Base-by-base conservation (phyloP, 2,797 vertebrate genomes). In the Notolepis coatsorum region DNA sequence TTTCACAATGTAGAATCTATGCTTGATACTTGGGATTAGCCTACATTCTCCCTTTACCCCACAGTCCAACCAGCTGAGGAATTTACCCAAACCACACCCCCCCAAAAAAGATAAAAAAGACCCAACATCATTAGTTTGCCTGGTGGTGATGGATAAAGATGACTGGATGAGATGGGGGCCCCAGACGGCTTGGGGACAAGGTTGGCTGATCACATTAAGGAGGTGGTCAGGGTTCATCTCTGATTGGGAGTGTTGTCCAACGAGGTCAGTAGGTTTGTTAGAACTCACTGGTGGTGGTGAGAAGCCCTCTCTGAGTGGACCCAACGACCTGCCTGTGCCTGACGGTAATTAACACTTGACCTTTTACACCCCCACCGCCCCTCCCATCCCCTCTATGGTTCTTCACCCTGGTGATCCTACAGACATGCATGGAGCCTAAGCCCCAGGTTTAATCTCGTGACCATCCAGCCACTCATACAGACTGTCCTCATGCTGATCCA, bases 341-440 rank as follows among this genome's bases (percentile, higher is more conserved):
- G 56, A 75, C 63, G 68, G 46, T 68, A 68, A 80, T 80, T 89
- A 89, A 89, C 78, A 75, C 67, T 20, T 77, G 75, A 90, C 83
- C 83, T 85, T 65, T n/a, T 67, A 7, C 65, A 68, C 63, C 68
- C 28, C n/a, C 2, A n/a, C 53, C 28, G 63, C 55, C 74, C 30
- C 41, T 50, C 30, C 61, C n/a, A 67, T 67, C 45, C 63, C 24
- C 15, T 30, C n/a, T n/a, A n/a, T n/a, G 37, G 54, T 59, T 68
- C 52, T 80, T 41, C 66, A 61, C 27, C 39, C 55, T 31, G 4
- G 25, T 55, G 54, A 35, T 35, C 46, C 27, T 9, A 10, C 9
- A 77, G 43, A 69, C 33, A 15, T 33, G 73, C 31, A 63, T 56
- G 35, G 31, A 72, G 35, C 61, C 55, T 73, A 49, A 53, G 60